A percentile compares a stretch with the other conserved stretches of the same genome.
Evolutionary conservation across 2,797 vertebrate species (phyloP).

Genomic region (Malurus leucopterus): DNA sequence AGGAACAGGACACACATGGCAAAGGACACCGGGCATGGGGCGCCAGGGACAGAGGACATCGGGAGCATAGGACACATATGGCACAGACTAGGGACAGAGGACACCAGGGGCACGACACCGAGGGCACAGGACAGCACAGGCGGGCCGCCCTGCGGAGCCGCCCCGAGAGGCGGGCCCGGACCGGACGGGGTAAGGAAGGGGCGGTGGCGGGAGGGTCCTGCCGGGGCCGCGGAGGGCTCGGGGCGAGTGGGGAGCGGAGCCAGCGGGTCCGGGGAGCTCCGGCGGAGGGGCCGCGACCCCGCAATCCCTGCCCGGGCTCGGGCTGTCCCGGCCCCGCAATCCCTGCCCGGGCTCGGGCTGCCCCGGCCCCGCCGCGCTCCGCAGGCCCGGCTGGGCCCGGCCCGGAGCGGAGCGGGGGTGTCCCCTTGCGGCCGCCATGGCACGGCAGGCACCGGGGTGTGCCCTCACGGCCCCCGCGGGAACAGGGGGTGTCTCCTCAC

Average conservation of each 20-base stretch:
- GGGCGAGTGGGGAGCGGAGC: not conserved
- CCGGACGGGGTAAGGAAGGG: not conserved
- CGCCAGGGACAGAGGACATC: not conserved
- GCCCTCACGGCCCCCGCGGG: not conserved
- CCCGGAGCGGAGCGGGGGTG: too few species aligned
- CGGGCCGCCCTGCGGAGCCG: not conserved
- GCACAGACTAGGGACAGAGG: not conserved
- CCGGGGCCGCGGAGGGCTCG: not conserved
- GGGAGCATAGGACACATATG: not conserved
- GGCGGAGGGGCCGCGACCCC: not conserved
- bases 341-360: not conserved
- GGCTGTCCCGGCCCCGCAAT: not conserved
- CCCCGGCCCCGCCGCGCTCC: not conserved
- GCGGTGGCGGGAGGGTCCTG: not conserved
- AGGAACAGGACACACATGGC: too few species aligned
- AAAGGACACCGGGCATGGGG: too few species aligned
- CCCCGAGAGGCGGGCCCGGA: not conserved
- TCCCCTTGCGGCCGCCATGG: not conserved
- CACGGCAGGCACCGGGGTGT: not conserved
- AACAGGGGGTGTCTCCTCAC: not conserved
- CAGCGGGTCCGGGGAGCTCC: not conserved
- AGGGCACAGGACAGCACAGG: not conserved
- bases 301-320: not conserved
- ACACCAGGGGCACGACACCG: not conserved
- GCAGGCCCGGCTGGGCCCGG: not conserved